These are phyloP conservation scores for Amphiduros pacificus DNA, from an alignment of 2,888 invertebrate genomes.

Conservation along the genomic window DNA sequence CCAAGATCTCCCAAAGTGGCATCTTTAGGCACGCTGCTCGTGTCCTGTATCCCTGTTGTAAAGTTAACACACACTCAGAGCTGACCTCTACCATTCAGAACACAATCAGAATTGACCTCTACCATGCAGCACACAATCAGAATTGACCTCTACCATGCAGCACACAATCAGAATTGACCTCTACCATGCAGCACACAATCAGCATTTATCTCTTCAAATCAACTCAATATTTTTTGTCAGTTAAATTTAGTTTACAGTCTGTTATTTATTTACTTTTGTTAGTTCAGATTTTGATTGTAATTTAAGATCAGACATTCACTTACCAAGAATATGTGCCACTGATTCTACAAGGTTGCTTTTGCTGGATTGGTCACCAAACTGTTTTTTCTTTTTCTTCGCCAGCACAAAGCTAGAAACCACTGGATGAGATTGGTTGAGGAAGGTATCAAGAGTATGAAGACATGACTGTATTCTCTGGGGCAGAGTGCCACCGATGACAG, in stretches of 20 bases:
- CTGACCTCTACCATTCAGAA: too few species aligned
- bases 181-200: too few species aligned
- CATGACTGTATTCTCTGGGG: conserved; percentile 96
- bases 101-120: too few species aligned
- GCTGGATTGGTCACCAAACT: conserved; percentile 57
- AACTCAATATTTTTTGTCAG: too few species aligned
- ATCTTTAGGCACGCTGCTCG: conserved; percentile 73
- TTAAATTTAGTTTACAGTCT: too few species aligned
- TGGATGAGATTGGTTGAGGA: conserved; percentile 78
- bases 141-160: too few species aligned
- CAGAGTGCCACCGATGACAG: conserved; percentile 90
- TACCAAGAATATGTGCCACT: conserved; percentile 84
- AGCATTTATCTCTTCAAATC: too few species aligned
- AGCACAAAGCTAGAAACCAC: conserved; percentile 71
- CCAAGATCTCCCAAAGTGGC: conserved; percentile 90
- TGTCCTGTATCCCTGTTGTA: conserved; percentile 79
- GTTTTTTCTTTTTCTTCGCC: conserved; percentile 76
- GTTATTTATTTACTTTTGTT: too few species aligned
- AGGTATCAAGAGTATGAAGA: conserved; percentile 81
- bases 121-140: too few species aligned
- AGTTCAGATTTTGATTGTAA: too few species aligned
- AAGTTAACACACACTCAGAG: too few species aligned
- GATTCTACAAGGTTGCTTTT: conserved; percentile 72
- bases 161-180: too few species aligned
- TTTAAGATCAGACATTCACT: conserved; percentile 23